Conservation (phyloP, 2,113 vertebrate genomes). For the Lepus timidus region DNA sequence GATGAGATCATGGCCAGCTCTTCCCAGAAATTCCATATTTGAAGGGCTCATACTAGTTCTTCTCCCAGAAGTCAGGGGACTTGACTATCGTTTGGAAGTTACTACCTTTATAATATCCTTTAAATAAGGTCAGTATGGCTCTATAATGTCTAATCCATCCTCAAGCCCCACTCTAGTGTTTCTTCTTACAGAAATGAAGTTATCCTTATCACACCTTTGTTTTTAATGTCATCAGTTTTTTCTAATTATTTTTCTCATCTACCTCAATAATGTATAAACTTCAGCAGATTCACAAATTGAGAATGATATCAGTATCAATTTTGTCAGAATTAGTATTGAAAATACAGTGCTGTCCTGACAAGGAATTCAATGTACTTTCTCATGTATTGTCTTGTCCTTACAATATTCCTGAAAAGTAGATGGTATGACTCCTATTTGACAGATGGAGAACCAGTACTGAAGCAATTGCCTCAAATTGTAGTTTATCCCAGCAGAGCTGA, state of each 20-base stretch:
- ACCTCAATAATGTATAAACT: background rate
- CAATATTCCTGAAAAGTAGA: background rate
- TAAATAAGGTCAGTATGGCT: background rate
- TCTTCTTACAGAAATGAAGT: background rate
- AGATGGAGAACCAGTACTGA: background rate
- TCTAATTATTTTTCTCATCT: background rate
- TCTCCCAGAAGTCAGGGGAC: background rate
- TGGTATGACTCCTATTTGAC: background rate
- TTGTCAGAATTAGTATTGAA: background rate
- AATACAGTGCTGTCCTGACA: background rate
- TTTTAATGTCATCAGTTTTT: background rate
- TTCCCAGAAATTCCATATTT: background rate
- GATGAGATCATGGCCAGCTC: background rate
- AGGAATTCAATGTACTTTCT: background rate
- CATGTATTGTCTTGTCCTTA: background rate
- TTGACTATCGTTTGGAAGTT: background rate
- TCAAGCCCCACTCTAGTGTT: rapidly evolving
- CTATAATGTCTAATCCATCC: background rate
- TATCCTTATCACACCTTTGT: background rate
- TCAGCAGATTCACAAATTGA: background rate
- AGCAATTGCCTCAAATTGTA: background rate
- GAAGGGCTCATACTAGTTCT: background rate
- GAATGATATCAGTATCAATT: background rate
- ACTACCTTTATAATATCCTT: background rate
- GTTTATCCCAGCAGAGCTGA: background rate